These are phyloP conservation scores for Zelostemma sp. DNA, from an alignment of 1,140 invertebrate species.

Conservation along the genomic window DNA sequence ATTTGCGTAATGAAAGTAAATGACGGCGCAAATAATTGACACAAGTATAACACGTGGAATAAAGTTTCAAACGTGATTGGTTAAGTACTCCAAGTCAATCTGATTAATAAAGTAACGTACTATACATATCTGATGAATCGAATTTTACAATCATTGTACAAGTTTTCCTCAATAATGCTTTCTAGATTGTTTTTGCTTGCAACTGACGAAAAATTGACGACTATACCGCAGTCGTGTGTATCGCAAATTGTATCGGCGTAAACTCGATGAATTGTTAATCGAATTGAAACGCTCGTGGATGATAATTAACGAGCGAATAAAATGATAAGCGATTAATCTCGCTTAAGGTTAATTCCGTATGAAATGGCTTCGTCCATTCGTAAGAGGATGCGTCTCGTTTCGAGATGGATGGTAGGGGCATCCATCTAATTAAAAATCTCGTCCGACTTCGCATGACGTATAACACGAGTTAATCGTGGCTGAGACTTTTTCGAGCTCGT, in stretches of 20 bases:
- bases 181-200: too few species aligned
- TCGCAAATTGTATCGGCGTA: background rate
- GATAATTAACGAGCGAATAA: constrained; percentile 27
- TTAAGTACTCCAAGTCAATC: too few species aligned
- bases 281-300: background rate
- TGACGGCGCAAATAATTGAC: too few species aligned
- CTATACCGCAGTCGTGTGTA: background rate
- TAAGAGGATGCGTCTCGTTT: constrained; percentile 35
- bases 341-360: constrained; percentile 47
- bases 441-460: constrained; percentile 48
- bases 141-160: too few species aligned
- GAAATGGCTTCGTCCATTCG: constrained; percentile 37
- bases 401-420: constrained; percentile 37
- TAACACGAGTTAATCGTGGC: constrained; percentile 56
- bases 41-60: too few species aligned
- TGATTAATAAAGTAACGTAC: too few species aligned
- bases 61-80: too few species aligned
- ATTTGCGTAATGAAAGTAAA: too few species aligned
- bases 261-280: background rate
- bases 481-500: constrained; percentile 36
- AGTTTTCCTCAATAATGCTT: too few species aligned
- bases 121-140: too few species aligned
- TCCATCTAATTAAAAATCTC: constrained; percentile 60
- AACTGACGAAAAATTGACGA: background rate
- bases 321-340: constrained; percentile 42